Base-by-base conservation (phyloP, 1,140 invertebrate species). In the Drosophila athabasca region DNA sequence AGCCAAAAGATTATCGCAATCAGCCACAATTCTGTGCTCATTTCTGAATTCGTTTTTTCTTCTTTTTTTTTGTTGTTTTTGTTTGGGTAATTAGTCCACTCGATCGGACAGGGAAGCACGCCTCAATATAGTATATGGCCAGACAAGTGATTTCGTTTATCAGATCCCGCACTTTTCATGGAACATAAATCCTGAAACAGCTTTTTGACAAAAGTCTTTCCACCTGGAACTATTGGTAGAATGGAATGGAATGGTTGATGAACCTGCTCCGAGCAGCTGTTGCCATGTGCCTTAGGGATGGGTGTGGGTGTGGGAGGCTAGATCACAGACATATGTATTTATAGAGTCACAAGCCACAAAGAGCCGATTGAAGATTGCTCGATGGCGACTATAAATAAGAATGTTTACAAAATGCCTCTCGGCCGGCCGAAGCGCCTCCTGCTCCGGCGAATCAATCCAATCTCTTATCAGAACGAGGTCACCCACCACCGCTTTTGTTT, bases 381-480 rank as follows among this genome's bases (percentile, higher is more conserved):
- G 57, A 57, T 45, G 51, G 6, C 6, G 50, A 35, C 67, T 69
- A 70, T 69, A 58, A 70, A 69, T 70, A 39, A n/a, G 22, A 54
- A 39, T 69, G 66, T 69, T 68, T 66, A 69, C 62, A 55, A 57
- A 41, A 22, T 62, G 19, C 41, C 11, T 48, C 39, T 26, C 19
- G 19, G 46, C 26, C 19, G 19, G 46, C 26, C 22, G 51, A 58
- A 11, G 35, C 35, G 35, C 35, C 35, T 39, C 3, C 35, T 13
- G 3, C 35, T 13, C 3, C 35, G 11, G 9, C 35, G 11, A 39
- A 39, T 39, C 35, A 13, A 39, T 39, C 35, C 3, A 39, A 35
- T 39, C 67, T 29, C 71, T 79, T 79, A 79, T 79, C 78, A 44
- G 61, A 45, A 70, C 65, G 79, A 61, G 79, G 73, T 76, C 73